A percentile compares a stretch with the other conserved stretches of the same genome.
phyloP scores from a whole-genome alignment of 2,113 vertebrate genomes.

The Laterallus jamaicensis region DNA sequence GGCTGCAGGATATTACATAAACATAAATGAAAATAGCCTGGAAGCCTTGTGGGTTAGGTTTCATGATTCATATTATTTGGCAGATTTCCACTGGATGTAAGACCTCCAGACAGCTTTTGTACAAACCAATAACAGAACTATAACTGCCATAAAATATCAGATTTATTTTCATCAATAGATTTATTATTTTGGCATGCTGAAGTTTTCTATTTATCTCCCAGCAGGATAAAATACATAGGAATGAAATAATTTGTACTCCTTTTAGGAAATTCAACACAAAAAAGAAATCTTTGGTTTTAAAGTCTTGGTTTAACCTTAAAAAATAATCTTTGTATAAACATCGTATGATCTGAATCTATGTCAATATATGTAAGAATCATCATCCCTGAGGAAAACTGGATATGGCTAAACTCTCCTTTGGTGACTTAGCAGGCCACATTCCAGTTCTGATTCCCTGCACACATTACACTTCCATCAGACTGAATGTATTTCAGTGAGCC shows the following conservation, averaged over 20 bases:
- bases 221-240: constrained; percentile 2
- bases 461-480: background rate
- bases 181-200: background rate
- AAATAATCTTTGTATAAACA: background rate
- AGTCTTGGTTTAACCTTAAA: background rate
- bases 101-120: constrained; percentile 41
- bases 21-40: background rate
- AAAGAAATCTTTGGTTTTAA: background rate
- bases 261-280: background rate
- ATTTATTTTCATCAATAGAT: constrained; percentile 18
- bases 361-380: background rate
- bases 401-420: background rate
- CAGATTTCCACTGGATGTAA: background rate
- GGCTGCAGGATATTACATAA: background rate
- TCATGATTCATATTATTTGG: background rate
- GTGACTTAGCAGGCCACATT: background rate
- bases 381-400: background rate
- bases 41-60: background rate
- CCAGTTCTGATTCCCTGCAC: background rate
- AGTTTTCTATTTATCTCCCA: background rate
- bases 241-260: background rate
- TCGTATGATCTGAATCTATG: background rate
- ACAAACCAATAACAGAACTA: constrained; percentile 27
- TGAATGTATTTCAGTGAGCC: background rate
- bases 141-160: background rate